Evolutionary conservation across 2,888 invertebrate species (phyloP), one percentile per base, ranked within the genome.

Genomic region (Coremacera marginata): DNA sequence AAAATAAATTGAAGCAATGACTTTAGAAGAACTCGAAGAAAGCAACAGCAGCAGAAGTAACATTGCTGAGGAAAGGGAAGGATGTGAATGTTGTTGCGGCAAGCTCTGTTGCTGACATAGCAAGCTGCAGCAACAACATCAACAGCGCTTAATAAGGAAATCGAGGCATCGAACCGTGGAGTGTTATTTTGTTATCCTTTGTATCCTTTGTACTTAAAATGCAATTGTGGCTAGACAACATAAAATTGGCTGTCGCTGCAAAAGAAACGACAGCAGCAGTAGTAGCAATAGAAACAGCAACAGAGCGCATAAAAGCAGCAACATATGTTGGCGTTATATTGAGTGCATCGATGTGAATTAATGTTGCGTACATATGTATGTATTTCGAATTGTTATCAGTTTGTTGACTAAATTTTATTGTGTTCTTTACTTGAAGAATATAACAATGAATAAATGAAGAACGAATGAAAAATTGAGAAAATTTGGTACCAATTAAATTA

Each of bases 221-320:
- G 27, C 63, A 65, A 31, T 65, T 65, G 63, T 65, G 63, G 63
- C 63, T 31, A 65, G 63, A 65, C 63, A 65, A 65, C 63, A 65
- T 65, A 65, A 65, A 65, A 34, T 65, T 65, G 63, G 63, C 63
- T 65, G 19, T 22, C 27, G 34, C 65, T 31, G 19, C 8, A 31
- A 37, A 65, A n/a, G 31, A 19, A 65, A 63, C 19, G 9, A 8
- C 3, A 60, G 27, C 19, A 60, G 5, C 31, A 31, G 31, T 5
- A 31, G 31, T 5, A 31, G 5, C 31, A 31, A 31, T 5, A 31
- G 5, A 3, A 31, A 31, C 31, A 37, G 37, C 14, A 44, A 22
- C 60, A 60, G 14, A 60, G 8, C 60, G 60, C 60, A 60, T n/a
- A 60, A 9, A 11, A 60, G 60, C 25, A 27, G 25, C 22, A 60